These are phyloP conservation scores for Tragelaphus buxtoni DNA, from an alignment of 2,113 vertebrate species.

Conservation along the genomic window DNA sequence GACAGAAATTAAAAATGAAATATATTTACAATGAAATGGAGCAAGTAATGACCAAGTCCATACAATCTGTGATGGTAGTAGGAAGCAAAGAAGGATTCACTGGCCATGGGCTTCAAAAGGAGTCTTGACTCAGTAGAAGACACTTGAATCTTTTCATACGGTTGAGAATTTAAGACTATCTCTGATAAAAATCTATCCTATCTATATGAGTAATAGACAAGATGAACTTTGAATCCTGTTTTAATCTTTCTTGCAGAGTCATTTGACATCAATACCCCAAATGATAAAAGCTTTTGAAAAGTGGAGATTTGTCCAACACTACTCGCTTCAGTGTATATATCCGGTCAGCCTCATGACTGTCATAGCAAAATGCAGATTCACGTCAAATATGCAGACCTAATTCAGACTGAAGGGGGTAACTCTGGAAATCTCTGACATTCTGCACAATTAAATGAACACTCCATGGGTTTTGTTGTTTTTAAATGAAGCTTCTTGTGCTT, in stretches of 20 bases:
- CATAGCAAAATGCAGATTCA: background rate
- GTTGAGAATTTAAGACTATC: background rate
- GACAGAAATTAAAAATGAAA: background rate
- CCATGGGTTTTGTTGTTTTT: conserved; percentile 47
- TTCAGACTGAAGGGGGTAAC: background rate
- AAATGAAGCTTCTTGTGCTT: conserved; percentile 36
- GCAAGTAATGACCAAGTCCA: background rate
- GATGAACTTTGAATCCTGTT: background rate
- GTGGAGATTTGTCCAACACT: rapidly evolving
- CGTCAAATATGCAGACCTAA: background rate
- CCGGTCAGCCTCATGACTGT: background rate
- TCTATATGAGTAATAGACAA: background rate
- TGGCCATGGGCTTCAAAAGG: background rate
- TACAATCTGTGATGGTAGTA: rapidly evolving
- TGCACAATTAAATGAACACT: conserved; percentile 16
- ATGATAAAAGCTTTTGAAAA: background rate
- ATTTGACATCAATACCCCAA: background rate
- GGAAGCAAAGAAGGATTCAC: background rate
- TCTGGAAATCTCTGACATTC: background rate
- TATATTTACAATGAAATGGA: background rate
- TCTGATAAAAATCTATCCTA: background rate
- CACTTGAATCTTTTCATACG: background rate
- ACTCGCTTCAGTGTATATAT: rapidly evolving
- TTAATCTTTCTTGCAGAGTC: background rate
- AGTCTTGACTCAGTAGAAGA: background rate